Base-by-base conservation (phyloP, 2,113 vertebrate species). In the Ardeotis arabs region DNA sequence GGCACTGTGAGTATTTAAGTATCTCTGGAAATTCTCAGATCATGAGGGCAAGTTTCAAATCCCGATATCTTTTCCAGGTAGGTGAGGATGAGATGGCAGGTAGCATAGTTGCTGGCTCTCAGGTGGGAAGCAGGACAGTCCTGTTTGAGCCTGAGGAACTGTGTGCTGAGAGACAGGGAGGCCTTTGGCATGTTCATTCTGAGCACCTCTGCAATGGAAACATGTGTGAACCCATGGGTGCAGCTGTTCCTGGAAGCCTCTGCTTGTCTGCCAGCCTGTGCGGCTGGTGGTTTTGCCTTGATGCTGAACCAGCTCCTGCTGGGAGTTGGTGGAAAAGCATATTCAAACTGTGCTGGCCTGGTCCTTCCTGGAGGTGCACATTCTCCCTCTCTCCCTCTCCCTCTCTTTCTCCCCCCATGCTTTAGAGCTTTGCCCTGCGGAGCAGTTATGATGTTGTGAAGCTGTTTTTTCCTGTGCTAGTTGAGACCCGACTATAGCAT, bases 381-480 rank as follows among this genome's bases (percentile, higher is more conserved):
- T 56, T 81, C 10, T 69, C 18, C 10, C 21, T 47, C 6, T 47
- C 18, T 56, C 52, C 49, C 12, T 60, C 18, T 53, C 28, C 74
- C 35, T 53, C 12, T 60, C 20, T 53, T 31, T 77, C 35, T 64
- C 12, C 22, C 20, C 6, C 35, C 20, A 1, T 79, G 22, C 29
- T 78, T 78, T 44, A 28, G 25, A 67, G 39, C 56, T 77, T 91
- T 76, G 47, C 49, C 63, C 47, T 2, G 14, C 44, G 67, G 49
- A 93, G 55, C 67, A 95, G 70, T 82, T 92, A 12, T 1, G 21
- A 24, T 85, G 45, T 81, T 93, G 53, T 79, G 83, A 70, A 85
- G 79, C 45, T 96, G 66, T 28, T 89, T 94, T 88, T 47, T 64
- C 62, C 41, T 88, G 72, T 96, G 66, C 95, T 96, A 78, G 92